phyloP scores from a whole-genome alignment of 2,797 vertebrate genomes.

The Hafferia zeledoni region DNA sequence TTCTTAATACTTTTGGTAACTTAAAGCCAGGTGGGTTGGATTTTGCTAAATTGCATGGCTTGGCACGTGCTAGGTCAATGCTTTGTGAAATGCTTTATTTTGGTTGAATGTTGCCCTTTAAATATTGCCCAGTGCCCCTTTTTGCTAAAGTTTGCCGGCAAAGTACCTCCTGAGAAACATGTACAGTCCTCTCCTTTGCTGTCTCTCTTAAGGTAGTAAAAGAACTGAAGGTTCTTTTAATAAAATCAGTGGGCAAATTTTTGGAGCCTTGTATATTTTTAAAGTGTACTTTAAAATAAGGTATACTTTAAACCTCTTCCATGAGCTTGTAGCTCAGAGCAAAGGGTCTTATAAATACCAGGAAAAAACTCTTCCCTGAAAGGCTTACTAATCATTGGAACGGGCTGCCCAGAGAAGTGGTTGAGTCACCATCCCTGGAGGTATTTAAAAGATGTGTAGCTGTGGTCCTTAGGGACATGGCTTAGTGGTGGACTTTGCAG shows the following conservation, averaged over 20 bases:
- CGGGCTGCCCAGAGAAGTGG: background rate
- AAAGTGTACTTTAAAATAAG: background rate
- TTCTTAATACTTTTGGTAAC: background rate
- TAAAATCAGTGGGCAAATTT: background rate
- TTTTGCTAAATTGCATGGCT: background rate
- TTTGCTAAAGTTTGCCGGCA: background rate
- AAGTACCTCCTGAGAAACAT: background rate
- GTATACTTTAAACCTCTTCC: background rate
- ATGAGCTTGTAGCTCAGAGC: background rate
- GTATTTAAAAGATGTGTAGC: background rate
- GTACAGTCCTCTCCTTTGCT: background rate
- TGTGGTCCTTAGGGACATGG: too few relatives aligned
- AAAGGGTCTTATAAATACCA: background rate
- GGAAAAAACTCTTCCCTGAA: background rate
- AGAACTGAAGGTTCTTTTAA: background rate
- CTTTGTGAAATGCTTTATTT: background rate
- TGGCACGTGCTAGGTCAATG: background rate
- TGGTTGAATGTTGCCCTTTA: background rate
- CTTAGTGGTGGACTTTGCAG: background rate
- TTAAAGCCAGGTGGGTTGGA: background rate
- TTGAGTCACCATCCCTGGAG: rapidly evolving
- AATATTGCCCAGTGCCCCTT: background rate
- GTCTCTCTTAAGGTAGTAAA: background rate
- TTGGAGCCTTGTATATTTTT: background rate
- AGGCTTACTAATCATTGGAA: background rate